These are phyloP conservation scores for Chrysaora quinquecirrha DNA, from an alignment of 30 jellyfish, hydroid and myxozoan genomes.

Conservation along the genomic window DNA sequence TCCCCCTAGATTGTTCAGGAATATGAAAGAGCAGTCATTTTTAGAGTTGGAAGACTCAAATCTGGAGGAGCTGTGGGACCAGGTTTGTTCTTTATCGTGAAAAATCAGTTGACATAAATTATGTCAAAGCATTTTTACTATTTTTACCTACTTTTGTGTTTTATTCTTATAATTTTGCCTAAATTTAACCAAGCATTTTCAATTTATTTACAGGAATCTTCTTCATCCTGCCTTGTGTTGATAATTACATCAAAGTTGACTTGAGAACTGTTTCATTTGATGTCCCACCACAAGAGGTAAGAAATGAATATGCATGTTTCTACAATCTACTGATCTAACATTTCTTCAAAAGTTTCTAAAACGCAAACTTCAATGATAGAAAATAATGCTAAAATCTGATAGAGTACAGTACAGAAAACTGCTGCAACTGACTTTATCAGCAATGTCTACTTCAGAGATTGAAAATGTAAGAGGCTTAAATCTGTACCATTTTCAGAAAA, in stretches of 20 bases:
- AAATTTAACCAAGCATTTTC: no score
- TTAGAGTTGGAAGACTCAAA: conserved; percentile 93
- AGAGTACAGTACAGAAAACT: neutral
- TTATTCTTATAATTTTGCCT: neutral
- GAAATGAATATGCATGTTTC: neutral
- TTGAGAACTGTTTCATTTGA: conserved; percentile 92
- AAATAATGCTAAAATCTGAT: neutral
- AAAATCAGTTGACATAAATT: no score
- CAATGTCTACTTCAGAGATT: neutral
- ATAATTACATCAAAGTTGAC: conserved; percentile 90
- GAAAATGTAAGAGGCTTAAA: no score
- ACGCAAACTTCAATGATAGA: neutral
- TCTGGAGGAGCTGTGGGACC: conserved; percentile 97
- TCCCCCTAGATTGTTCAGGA: conserved; percentile 89
- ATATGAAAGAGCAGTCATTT: conserved; percentile 95
- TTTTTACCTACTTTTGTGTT: no score
- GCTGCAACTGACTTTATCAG: no score
- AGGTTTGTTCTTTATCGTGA: conserved; percentile 70
- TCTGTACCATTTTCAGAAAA: no score
- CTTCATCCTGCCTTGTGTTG: conserved; percentile 94
- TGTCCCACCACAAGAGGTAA: conserved; percentile 98
- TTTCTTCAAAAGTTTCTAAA: no score
- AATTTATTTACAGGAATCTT: conserved; percentile 70
- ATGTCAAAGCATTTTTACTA: no score
- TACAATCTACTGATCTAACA: neutral